A percentile compares a stretch with the other conserved stretches of the same genome.
Evolutionary conservation across 53 echinoderm and acorn worm species (phyloP).

Genomic region (Astropecten irregularis): DNA sequence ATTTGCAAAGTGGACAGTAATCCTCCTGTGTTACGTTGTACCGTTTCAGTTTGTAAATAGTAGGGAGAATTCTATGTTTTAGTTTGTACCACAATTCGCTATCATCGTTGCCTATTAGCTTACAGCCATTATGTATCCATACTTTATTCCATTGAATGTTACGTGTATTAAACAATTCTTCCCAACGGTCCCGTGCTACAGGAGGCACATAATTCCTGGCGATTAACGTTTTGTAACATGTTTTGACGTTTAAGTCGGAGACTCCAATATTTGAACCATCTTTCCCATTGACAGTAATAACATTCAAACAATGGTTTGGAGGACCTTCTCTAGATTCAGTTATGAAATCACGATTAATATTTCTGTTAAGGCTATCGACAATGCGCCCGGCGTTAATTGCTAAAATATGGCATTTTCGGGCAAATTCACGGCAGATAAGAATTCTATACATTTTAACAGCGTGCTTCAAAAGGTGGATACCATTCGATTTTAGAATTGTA

Average conservation of each 20-base stretch:
- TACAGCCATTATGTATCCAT: background rate
- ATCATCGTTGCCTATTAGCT: background rate
- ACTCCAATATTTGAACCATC: too few relatives aligned
- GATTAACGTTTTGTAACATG: background rate
- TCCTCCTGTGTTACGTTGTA: background rate
- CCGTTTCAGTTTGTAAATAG: background rate
- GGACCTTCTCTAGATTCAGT: background rate
- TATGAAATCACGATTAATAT: background rate
- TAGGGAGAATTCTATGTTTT: background rate
- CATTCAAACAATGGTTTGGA: background rate
- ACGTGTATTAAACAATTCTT: background rate
- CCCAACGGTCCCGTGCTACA: background rate
- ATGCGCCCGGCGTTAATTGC: background rate
- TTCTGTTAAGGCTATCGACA: background rate
- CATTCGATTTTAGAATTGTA: background rate
- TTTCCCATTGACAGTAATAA: too few relatives aligned
- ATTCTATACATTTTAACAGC: background rate
- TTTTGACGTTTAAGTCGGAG: background rate
- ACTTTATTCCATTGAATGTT: background rate
- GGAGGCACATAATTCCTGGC: background rate
- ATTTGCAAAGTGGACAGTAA: background rate
- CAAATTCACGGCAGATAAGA: background rate
- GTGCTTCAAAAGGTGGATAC: background rate
- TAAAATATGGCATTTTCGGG: background rate
- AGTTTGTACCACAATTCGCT: background rate